phyloP scores from a whole-genome alignment of 2,888 invertebrate genomes.

The Antheraea yamamai region DNA sequence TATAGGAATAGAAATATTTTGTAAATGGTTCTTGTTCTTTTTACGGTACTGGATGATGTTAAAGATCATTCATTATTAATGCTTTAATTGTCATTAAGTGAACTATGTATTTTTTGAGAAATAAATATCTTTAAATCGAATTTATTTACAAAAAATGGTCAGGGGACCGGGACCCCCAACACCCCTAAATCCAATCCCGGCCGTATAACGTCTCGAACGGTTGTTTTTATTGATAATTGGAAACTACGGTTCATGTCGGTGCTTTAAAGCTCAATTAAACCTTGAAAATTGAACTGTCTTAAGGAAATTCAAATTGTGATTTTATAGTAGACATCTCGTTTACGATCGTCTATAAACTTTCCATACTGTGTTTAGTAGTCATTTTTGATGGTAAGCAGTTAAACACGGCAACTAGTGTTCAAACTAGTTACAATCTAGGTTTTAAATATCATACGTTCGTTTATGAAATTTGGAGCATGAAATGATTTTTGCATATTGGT shows the following conservation, averaged over 20 bases:
- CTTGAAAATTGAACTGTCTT: slow-evolving; percentile 62
- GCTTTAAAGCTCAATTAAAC: slow-evolving; percentile 61
- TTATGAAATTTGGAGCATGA: background rate
- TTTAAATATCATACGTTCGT: background rate
- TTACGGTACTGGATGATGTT: no score
- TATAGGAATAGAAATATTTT: no score
- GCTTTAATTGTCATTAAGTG: no score
- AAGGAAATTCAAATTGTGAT: slow-evolving; percentile 55
- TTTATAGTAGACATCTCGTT: slow-evolving; percentile 52
- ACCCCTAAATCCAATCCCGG: slow-evolving; percentile 24
- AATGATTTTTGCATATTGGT: no score
- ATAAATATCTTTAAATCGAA: background rate
- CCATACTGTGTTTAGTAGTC: slow-evolving; percentile 16
- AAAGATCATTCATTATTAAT: no score
- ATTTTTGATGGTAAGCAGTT: background rate
- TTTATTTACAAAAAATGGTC: background rate
- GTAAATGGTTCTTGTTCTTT: no score
- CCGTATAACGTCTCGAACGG: slow-evolving; percentile 46
- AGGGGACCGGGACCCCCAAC: background rate
- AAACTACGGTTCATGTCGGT: slow-evolving; percentile 50
- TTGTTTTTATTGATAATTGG: slow-evolving; percentile 57
- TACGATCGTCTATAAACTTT: slow-evolving; percentile 52
- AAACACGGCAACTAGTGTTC: background rate
- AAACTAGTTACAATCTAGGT: background rate
- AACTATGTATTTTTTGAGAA: no score